A percentile compares a stretch with the other conserved stretches of the same genome.
Evolutionary conservation across 1,140 invertebrate genomes (phyloP).

Genomic region (Diprion similis): DNA sequence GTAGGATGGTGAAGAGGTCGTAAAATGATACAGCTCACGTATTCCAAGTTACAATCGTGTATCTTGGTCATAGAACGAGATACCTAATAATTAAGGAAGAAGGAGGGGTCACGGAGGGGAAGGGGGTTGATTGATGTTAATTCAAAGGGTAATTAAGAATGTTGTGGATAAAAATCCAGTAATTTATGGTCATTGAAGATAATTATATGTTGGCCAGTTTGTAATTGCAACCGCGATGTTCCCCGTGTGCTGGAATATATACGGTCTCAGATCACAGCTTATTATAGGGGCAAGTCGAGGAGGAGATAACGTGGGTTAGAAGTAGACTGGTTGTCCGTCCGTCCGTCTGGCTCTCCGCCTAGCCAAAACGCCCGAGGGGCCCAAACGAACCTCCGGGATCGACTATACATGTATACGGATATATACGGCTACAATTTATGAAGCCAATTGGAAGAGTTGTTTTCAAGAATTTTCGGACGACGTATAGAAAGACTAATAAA

Average conservation of each 20-base stretch:
- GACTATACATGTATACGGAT: not conserved
- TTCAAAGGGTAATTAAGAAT: constrained; percentile 65
- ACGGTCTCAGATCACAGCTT: constrained; percentile 57
- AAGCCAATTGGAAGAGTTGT: constrained; percentile 29
- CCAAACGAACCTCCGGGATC: constrained; percentile 9
- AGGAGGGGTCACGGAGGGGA: constrained; percentile 7
- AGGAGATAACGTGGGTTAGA: constrained; percentile 56
- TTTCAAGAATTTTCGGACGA: constrained; percentile 36
- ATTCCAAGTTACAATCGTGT: not conserved
- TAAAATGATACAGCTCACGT: not conserved
- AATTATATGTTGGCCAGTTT: constrained; percentile 65
- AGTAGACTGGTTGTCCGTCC: constrained; percentile 30
- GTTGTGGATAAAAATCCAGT: constrained; percentile 62
- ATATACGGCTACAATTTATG: constrained; percentile 38
- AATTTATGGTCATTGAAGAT: constrained; percentile 64
- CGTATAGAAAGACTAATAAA: not conserved
- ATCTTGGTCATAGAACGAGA: not conserved
- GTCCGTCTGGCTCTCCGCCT: constrained; percentile 25
- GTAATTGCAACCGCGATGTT: constrained; percentile 57
- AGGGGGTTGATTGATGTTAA: constrained; percentile 64
- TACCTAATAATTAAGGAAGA: not conserved
- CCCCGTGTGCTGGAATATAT: constrained; percentile 41
- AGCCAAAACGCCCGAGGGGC: not conserved
- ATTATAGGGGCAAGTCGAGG: constrained; percentile 53
- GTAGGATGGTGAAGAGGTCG: not conserved